Conservation (phyloP, 2,888 invertebrate genomes). For the Andrena bucephala region DNA sequence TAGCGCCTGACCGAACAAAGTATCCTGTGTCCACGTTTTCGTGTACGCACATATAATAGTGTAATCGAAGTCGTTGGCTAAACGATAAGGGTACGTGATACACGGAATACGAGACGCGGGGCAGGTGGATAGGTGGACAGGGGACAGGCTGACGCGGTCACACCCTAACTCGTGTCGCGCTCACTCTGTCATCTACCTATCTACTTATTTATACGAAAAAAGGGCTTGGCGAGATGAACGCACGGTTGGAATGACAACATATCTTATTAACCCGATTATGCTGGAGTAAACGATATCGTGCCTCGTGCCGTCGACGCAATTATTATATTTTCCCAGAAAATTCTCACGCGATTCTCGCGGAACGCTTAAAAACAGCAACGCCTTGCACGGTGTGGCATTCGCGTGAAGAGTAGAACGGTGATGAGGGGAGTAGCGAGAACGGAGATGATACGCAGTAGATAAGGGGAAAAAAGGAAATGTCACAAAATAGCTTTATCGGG, state of each 20-base stretch:
- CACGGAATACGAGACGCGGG: neutral
- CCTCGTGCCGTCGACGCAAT: neutral
- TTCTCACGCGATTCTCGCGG: constrained; percentile 19
- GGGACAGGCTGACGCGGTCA: constrained; percentile 6
- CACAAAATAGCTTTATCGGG: no score
- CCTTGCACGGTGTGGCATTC: neutral
- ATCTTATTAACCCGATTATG: constrained; percentile 6
- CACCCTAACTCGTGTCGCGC: constrained; percentile 14
- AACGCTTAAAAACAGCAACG: constrained; percentile 35
- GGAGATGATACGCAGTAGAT: no score
- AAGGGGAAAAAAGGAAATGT: no score
- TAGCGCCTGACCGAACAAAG: no score
- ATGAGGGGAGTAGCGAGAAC: neutral
- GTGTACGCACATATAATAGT: no score
- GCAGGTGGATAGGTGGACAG: neutral
- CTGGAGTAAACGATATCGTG: neutral
- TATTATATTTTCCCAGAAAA: constrained; percentile 6
- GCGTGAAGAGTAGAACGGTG: neutral
- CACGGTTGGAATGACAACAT: neutral
- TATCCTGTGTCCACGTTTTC: no score
- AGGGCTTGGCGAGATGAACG: constrained; percentile 51
- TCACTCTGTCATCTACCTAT: neutral
- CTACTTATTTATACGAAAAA: constrained; percentile 25
- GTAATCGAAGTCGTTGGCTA: no score
- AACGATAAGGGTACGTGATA: neutral